A percentile compares a stretch with the other conserved stretches of the same genome.
Evolutionary conservation across 1,140 invertebrate genomes (phyloP).

Genomic region (Drosophila kurseongensis): DNA sequence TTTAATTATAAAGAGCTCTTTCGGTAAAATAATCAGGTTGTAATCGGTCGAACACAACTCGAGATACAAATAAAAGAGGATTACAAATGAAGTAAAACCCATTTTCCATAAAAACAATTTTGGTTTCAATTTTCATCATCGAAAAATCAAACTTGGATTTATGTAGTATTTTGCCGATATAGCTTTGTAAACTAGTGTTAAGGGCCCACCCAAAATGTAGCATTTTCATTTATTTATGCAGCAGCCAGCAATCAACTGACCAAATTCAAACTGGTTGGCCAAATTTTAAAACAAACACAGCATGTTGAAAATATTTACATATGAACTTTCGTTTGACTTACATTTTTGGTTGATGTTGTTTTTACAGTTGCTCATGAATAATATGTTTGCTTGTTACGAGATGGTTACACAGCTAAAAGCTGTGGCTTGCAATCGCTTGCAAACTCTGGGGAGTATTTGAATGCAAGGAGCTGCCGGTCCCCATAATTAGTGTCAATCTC

Average conservation of each 20-base stretch:
- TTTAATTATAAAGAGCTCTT: too few species aligned
- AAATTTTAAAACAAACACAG: conserved; percentile 69
- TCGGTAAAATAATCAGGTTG: too few species aligned
- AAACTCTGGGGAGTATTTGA: background rate
- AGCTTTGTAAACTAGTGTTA: too few species aligned
- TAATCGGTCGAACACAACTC: too few species aligned
- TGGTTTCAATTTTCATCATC: too few species aligned
- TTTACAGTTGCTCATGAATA: conserved; percentile 46
- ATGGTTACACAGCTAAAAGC: conserved; percentile 14
- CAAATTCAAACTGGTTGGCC: conserved; percentile 53
- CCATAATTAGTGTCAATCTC: conserved; percentile 56
- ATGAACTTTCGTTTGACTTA: conserved; percentile 68
- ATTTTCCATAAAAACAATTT: too few species aligned
- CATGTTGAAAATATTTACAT: conserved; percentile 73
- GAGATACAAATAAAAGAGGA: too few species aligned
- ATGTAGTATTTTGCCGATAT: too few species aligned
- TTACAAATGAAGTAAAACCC: too few species aligned
- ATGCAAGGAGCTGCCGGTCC: conserved; percentile 8
- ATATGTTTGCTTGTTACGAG: conserved; percentile 36
- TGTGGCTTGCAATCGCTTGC: background rate
- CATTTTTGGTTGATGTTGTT: conserved; percentile 39
- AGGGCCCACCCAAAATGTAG: background rate
- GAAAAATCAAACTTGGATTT: too few species aligned
- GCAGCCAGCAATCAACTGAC: conserved; percentile 66
- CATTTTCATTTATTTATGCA: conserved; percentile 46